Base-by-base conservation (phyloP, 2,888 invertebrate genomes). In the Cerastis rubricosa region DNA sequence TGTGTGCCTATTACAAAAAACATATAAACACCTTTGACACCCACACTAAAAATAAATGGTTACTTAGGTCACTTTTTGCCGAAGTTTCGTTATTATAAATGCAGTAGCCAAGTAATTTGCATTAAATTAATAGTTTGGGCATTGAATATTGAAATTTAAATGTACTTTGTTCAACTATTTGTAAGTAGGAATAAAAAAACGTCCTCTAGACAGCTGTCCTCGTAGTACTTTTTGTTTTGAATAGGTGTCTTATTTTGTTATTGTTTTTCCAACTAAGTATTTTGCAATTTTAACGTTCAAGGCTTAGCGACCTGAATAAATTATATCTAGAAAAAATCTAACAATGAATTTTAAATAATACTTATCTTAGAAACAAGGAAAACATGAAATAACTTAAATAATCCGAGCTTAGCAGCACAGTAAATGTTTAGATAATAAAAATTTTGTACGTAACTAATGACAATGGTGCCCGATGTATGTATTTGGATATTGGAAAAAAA, bases 231-330 rank as follows among this genome's bases (percentile, higher is more conserved):
- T 79, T 74, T 84, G 73, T 64, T 29, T 47, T 14, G 47, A 49
- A 19, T 57, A 11, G 5, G 4, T 51, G 12, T 43, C n/a, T 66
- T 74, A 47, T 59, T 65, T 43, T 22, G 68, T 67, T 51, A 25
- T 70, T 74, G 45, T 64, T 64, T 12, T 67, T 65, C 43, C 57
- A 43, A 70, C 61, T 66, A 51, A 68, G 43, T 75, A 75, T 83
- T 83, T 83, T 67, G 66, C 12, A n/a, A 76, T 81, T 69, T 73
- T 47, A 81, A 71, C n/a, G 71, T 74, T 80, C 71, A 85, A 85
- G 74, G 74, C 63, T 67, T 47, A 17, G 17, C 19, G 54, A 70
- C 70, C 66, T 71, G 85, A 84, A 81, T 81, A 79, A 43, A 73
- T 81, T 84, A 84, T 45, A 73, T 45, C 2, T 14, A 29, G 45